A percentile compares a stretch with the other conserved stretches of the same genome.
phyloP scores from a whole-genome alignment of 2,888 invertebrate species.

The Ennomos fuscantarius region DNA sequence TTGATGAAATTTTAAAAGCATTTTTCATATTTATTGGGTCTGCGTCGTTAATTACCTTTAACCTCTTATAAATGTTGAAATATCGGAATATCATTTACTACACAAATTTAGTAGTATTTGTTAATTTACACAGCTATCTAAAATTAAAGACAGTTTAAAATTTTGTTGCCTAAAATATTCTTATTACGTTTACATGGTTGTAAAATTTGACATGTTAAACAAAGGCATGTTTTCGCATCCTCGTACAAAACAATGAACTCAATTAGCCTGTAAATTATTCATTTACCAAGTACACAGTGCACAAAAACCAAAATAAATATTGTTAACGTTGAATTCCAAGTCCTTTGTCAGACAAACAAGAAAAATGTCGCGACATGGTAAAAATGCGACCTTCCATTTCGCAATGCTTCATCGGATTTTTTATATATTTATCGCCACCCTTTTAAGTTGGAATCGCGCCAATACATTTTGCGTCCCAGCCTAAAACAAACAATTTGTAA shows the following conservation, averaged over 20 bases:
- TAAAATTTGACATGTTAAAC: slow-evolving; percentile 14
- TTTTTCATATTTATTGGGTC: slow-evolving; percentile 49
- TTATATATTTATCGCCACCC: slow-evolving; percentile 78
- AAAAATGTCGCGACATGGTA: slow-evolving; percentile 47
- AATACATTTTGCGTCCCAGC: slow-evolving; percentile 80
- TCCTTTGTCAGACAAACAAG: slow-evolving; percentile 68
- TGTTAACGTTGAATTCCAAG: slow-evolving; percentile 35
- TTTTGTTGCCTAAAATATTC: not conserved
- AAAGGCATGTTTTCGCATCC: slow-evolving; percentile 23
- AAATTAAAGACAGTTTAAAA: too few relatives aligned
- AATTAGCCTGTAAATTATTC: slow-evolving; percentile 72
- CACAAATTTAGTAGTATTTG: too few relatives aligned
- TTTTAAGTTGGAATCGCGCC: slow-evolving; percentile 82
- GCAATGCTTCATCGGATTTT: slow-evolving; percentile 73
- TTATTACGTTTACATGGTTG: slow-evolving; percentile 22
- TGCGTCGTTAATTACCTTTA: slow-evolving; percentile 9
- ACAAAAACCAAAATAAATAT: slow-evolving; percentile 65
- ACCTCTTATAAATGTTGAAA: too few relatives aligned
- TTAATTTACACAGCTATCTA: too few relatives aligned
- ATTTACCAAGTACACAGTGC: slow-evolving; percentile 63
- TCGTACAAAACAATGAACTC: slow-evolving; percentile 50
- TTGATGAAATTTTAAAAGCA: slow-evolving; percentile 53
- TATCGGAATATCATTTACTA: too few relatives aligned
- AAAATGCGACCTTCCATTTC: slow-evolving; percentile 57
- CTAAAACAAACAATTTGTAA: slow-evolving; percentile 85